Base-by-base conservation (phyloP, 2,113 vertebrate genomes). In the Kryptolebias marmoratus region DNA sequence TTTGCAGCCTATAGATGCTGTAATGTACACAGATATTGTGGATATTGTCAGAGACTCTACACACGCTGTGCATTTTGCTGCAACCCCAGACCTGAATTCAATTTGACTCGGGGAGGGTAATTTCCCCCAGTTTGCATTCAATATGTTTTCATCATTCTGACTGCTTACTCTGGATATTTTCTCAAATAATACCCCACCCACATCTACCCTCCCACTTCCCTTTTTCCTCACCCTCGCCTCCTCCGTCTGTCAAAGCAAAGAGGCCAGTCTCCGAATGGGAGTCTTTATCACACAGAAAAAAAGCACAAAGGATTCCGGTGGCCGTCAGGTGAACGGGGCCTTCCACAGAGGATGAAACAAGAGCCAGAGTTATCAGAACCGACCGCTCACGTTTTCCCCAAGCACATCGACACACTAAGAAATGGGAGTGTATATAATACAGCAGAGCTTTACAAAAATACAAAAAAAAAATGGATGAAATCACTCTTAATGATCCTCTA, bases 161-260 rank as follows among this genome's bases (percentile, higher is more conserved):
- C 84, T 87, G 81, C 87, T 88, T 90, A 88, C 80, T 70, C 73
- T 52, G 74, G 73, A 59, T 79, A 47, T 91, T 86, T 87, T 77
- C 47, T 54, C 42, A 11, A 1, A 31, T 44, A 56, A 64, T 44
- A 28, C 63, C 11, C 70, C 22, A 9, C 22, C 32, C 9, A 27
- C 18, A 8, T 30, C 28, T 44, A 2, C 16, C 47, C 1, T 36
- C 60, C 32, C 36, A 2, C 16, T 42, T 1, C 44, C 60, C 22
- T 3, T 11, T 7, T 49, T 28, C 22, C 32, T 47, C 71, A 11
- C 50, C 3, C 54, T 36, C 49, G 22, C 13, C 56, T 14, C 36
- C 50, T 62, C 66, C 11, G 28, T 79, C 75, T 80, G 82, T 86
- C 81, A 84, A 70, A 77, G 71, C 73, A 71, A 81, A 57, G 22